These are phyloP conservation scores for Dermochelys coriacea DNA, from an alignment of 2,797 vertebrate genomes.

Conservation along the genomic window DNA sequence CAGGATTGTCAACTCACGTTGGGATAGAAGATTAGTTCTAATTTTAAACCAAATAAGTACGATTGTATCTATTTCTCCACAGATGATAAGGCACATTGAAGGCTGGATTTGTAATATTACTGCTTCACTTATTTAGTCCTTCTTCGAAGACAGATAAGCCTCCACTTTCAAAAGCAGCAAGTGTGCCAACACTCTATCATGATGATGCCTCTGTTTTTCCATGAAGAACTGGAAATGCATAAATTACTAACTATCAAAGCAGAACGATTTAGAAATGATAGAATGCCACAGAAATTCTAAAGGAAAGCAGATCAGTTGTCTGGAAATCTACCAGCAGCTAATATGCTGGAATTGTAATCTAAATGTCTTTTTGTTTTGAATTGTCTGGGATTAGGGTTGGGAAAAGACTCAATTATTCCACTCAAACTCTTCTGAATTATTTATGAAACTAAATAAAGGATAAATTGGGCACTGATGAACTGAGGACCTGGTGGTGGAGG, in stretches of 20 bases:
- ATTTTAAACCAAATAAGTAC: constrained; percentile 58
- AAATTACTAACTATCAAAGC: constrained; percentile 74
- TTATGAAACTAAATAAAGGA: constrained; percentile 83
- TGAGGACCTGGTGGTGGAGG: constrained; percentile 57
- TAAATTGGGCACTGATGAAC: constrained; percentile 80
- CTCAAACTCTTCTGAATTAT: constrained; percentile 80
- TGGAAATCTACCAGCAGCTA: constrained; percentile 76
- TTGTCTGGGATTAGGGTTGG: constrained; percentile 75
- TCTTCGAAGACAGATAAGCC: constrained; percentile 71
- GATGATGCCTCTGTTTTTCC: constrained; percentile 44
- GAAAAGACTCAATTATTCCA: constrained; percentile 81
- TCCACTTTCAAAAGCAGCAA: constrained; percentile 30
- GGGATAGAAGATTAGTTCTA: constrained; percentile 30
- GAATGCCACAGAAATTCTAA: constrained; percentile 60
- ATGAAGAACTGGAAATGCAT: constrained; percentile 65
- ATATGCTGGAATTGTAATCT: constrained; percentile 72
- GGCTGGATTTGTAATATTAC: constrained; percentile 68
- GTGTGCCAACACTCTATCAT: constrained; percentile 17
- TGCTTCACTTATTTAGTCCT: constrained; percentile 59
- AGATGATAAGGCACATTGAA: constrained; percentile 49
- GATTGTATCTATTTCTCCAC: constrained; percentile 58
- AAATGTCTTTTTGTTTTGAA: constrained; percentile 79
- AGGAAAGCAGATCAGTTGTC: constrained; percentile 64
- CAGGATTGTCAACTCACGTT: constrained; percentile 11
- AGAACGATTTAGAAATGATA: constrained; percentile 67